Evolutionary conservation across 2,113 vertebrate species (phyloP).

Genomic region (Phoxinus phoxinus): DNA sequence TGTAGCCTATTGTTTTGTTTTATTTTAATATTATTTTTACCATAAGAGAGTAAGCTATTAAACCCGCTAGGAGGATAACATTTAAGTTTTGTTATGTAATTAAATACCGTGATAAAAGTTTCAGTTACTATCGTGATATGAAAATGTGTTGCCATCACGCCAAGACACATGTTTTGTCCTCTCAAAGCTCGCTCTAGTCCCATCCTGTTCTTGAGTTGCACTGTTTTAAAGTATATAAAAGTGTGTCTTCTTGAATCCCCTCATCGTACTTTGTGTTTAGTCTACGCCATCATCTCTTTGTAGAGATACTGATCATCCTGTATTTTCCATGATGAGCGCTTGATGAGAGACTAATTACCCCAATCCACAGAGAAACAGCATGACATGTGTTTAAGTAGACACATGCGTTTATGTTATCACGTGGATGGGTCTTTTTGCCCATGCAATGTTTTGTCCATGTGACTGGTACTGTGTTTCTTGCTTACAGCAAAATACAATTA

Average conservation of each 20-base stretch:
- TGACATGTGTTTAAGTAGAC: constrained; percentile 29
- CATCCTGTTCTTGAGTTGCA: constrained; percentile 4
- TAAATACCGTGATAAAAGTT: no score
- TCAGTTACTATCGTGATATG: no score
- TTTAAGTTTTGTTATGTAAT: no score
- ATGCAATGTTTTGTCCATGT: background rate
- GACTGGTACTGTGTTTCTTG: constrained; percentile 17
- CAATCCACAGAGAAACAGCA: constrained; percentile 57
- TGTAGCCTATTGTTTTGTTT: no score
- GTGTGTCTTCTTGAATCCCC: background rate
- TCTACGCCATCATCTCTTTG: constrained; percentile 66
- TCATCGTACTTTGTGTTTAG: constrained; percentile 63
- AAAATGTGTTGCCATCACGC: no score
- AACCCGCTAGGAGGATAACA: no score
- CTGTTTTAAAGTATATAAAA: constrained; percentile 13
- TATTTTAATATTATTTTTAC: no score
- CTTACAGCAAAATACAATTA: constrained; percentile 15
- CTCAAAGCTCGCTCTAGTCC: background rate
- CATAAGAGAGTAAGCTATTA: no score
- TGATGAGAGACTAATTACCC: constrained; percentile 67
- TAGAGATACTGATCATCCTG: constrained; percentile 70
- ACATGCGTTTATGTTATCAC: constrained; percentile 46
- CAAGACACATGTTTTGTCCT: background rate
- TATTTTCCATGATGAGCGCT: constrained; percentile 60
- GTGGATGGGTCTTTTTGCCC: background rate